phyloP scores from a whole-genome alignment of 2,113 vertebrate species.

The Columbina picui region DNA sequence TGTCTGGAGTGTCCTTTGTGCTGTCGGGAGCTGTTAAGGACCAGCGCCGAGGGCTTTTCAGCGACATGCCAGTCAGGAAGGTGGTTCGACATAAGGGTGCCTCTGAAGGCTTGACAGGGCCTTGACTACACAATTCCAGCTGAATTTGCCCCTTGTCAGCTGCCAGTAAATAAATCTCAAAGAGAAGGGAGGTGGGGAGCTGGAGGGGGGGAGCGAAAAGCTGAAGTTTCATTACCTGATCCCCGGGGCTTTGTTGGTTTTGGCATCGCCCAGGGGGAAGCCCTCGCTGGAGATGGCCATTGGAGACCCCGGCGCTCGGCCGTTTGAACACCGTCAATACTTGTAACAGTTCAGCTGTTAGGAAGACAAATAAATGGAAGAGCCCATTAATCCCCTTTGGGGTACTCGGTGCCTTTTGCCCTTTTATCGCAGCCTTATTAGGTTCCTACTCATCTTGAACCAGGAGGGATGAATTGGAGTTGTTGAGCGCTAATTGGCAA shows the following conservation, averaged over 20 bases:
- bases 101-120: constrained; percentile 84
- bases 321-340: constrained; percentile 86
- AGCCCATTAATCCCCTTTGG: constrained; percentile 87
- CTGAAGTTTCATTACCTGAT: constrained; percentile 86
- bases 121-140: constrained; percentile 85
- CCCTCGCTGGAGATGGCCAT: constrained; percentile 82
- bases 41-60: constrained; percentile 83
- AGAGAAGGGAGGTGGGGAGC: neutral
- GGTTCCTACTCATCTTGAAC: constrained; percentile 88
- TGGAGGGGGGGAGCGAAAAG: constrained; percentile 30
- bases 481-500: constrained; percentile 87
- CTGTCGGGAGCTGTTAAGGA: constrained; percentile 88
- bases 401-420: constrained; percentile 86
- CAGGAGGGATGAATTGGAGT: constrained; percentile 81
- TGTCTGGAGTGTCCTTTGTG: constrained; percentile 90
- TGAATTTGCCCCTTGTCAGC: constrained; percentile 86
- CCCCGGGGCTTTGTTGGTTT: constrained; percentile 81
- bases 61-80: constrained; percentile 85
- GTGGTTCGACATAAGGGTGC: constrained; percentile 86
- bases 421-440: constrained; percentile 89
- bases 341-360: constrained; percentile 90
- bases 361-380: constrained; percentile 87
- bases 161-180: constrained; percentile 86
- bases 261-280: constrained; percentile 79
- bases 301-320: constrained; percentile 70